Base-by-base conservation (phyloP, 2,888 invertebrate genomes). In the Diarsia brunnea region DNA sequence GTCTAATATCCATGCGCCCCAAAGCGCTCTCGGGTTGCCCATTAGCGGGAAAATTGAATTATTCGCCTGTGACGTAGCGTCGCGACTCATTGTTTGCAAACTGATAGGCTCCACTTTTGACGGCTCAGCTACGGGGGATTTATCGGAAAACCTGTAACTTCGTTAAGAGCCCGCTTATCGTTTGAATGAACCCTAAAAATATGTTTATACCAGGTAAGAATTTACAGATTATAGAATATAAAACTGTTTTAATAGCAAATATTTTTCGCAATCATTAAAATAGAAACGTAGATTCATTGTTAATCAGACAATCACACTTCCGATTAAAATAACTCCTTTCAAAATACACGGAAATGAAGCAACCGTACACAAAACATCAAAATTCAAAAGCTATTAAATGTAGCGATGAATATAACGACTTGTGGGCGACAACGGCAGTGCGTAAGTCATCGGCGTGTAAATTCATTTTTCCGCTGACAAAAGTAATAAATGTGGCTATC, bases 391-490 rank as follows among this genome's bases (percentile, higher is more conserved):
- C 69, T 76, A 88, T 87, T 82, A 84, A 85, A 85, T 69, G 80
- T 80, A 81, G 78, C 84, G 86, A 89, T 86, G 78, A 84, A 82
- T 79, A 78, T 79, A 87, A 87, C 76, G 80, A 88, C 87, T 84
- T 85, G 80, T 84, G 85, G 81, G 79, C 66, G 77, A 77, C 79
- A 72, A 72, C 51, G 60, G 27, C 72, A 78, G 69, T 67, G 68
- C 82, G 75, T 86, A 89, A 92, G 87, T 89, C 92, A 90, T 92
- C 90, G 93, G 89, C 90, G 94, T 92, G 94, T 92, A 91, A 95
- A 95, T 94, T 95, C 95, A 95, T 95, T 96, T 96, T 96, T 95
- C 95, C 94, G 96, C 96, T 95, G 96, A 96, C 96, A 96, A 96
- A 95, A 96, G 96, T 94, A 95, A 96, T 96, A 96, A 96, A 95